Base-by-base conservation (phyloP, 2,888 invertebrate genomes). In the Dione juno region DNA sequence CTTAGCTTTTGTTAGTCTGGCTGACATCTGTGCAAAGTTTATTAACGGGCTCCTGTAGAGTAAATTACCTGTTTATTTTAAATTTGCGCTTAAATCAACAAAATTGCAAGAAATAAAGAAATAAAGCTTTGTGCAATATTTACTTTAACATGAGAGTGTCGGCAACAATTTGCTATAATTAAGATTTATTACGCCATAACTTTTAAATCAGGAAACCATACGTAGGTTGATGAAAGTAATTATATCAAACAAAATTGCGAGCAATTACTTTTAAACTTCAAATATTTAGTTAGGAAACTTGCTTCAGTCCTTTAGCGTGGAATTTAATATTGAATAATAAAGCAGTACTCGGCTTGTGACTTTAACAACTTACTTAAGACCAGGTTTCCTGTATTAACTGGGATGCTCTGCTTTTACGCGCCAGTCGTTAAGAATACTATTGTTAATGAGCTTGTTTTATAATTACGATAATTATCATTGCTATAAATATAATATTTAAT, bases 251-350 rank as follows among this genome's bases (percentile, higher is more conserved):
- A 75, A 80, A 79, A 77, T 79, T 76, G 78, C 79, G 79, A 80
- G 77, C 81, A 84, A 79, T 81, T 85, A 87, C 84, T 68, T 68
- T 63, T 86, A 85, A 90, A 91, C 87, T 90, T 90, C 83, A 88
- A 89, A 89, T 91, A 91, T 91, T 91, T 89, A 90, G 89, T 90
- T 90, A 89, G 82, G 78, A 80, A 89, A 92, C 88, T 92, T 84
- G 86, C 82, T 83, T 81, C 81, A 84, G 88, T 88, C 88, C 86
- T 88, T 86, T 83, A 84, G 84, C 82, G 88, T 85, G 86, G 87
- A 89, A 90, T 92, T 88, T 90, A 88, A 90, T 92, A 90, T 89
- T 90, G 89, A 92, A 92, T 92, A 91, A 90, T 92, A 91, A 90
- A 92, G 86, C 87, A 89, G 89, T 88, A 89, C 82, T 80, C 84